Conservation (phyloP, 64 coral and sea anemone genomes). For the Astreopora myriophthalma region DNA sequence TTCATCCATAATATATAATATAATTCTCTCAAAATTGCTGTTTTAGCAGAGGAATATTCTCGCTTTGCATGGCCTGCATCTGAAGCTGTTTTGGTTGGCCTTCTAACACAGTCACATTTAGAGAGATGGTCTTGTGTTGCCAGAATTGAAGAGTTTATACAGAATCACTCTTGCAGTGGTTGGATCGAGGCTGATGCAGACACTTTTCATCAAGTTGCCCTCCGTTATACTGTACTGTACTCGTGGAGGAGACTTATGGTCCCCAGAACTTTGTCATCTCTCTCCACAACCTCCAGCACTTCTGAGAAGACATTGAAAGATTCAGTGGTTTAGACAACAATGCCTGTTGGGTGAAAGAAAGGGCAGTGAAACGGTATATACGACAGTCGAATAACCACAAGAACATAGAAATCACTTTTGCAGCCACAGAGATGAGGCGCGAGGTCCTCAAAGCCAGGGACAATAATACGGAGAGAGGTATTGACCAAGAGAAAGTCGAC, state of each 20-base stretch:
- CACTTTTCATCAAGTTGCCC: slow-evolving; percentile 61
- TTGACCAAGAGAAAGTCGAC: background rate
- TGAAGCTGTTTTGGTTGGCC: slow-evolving; percentile 45
- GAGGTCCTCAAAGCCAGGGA: slow-evolving; percentile 7
- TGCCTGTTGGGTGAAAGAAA: slow-evolving; percentile 54
- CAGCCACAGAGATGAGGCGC: slow-evolving; percentile 23
- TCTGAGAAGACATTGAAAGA: slow-evolving; percentile 57
- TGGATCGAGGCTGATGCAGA: slow-evolving; percentile 59
- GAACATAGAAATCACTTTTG: slow-evolving; percentile 50
- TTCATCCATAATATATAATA: background rate
- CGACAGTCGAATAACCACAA: slow-evolving; percentile 50
- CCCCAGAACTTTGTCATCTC: slow-evolving; percentile 12
- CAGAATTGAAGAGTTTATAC: slow-evolving; percentile 45
- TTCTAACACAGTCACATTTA: slow-evolving; percentile 7
- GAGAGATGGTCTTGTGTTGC: slow-evolving; percentile 41
- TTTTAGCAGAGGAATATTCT: slow-evolving; percentile 50
- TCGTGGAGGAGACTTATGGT: slow-evolving; percentile 45
- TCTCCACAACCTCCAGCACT: slow-evolving; percentile 53
- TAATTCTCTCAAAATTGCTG: background rate
- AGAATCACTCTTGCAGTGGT: slow-evolving; percentile 71
- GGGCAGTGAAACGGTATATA: slow-evolving; percentile 61
- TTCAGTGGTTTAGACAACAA: slow-evolving; percentile 69
- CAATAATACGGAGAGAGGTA: background rate
- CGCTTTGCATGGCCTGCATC: slow-evolving; percentile 58
- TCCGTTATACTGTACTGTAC: slow-evolving; percentile 65